Percentiles rank a stretch among this genome's conserved stretches.
Evolutionary conservation across 2,888 invertebrate genomes (phyloP).

Genomic region (Archips crataeganus): DNA sequence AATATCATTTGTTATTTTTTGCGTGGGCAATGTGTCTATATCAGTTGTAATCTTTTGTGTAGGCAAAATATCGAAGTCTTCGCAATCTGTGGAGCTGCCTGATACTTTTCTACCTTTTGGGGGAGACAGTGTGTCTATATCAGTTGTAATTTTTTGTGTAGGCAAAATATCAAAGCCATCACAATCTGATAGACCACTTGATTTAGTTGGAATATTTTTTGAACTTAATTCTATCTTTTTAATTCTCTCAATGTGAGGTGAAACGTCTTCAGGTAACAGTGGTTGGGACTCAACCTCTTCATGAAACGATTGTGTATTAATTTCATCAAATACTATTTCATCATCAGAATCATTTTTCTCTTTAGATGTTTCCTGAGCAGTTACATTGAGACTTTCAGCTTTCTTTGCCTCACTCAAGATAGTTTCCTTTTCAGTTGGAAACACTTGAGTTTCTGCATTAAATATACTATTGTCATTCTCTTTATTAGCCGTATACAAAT

Average conservation of each 20-base stretch:
- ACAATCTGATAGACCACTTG: conserved; percentile 51
- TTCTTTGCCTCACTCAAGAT: conserved; percentile 10
- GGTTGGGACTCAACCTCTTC: conserved; percentile 69
- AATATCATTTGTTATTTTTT: conserved; percentile 38
- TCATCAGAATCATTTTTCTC: conserved; percentile 64
- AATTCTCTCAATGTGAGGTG: conserved; percentile 46
- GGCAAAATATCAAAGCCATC: conserved; percentile 61
- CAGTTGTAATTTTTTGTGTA: conserved; percentile 56
- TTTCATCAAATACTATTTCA: conserved; percentile 68
- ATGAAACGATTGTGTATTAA: conserved; percentile 57
- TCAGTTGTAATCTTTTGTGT: conserved; percentile 56
- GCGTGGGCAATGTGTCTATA: conserved; percentile 37
- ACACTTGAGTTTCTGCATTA: conserved; percentile 50
- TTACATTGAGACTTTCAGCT: conserved; percentile 33
- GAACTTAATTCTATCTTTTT: conserved; percentile 44
- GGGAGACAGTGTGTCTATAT: conserved; percentile 36
- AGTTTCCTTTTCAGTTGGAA: conserved; percentile 43
- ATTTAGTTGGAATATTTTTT: conserved; percentile 46
- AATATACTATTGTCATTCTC: conserved; percentile 58
- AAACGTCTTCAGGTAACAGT: conserved; percentile 54
- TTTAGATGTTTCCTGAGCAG: conserved; percentile 42
- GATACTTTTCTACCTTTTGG: conserved; percentile 40
- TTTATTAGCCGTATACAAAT: conserved; percentile 61
- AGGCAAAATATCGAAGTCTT: conserved; percentile 59
- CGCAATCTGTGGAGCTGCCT: conserved; percentile 63